Conservation (phyloP, 1,140 invertebrate species). For the Trissolcus basalis region DNA sequence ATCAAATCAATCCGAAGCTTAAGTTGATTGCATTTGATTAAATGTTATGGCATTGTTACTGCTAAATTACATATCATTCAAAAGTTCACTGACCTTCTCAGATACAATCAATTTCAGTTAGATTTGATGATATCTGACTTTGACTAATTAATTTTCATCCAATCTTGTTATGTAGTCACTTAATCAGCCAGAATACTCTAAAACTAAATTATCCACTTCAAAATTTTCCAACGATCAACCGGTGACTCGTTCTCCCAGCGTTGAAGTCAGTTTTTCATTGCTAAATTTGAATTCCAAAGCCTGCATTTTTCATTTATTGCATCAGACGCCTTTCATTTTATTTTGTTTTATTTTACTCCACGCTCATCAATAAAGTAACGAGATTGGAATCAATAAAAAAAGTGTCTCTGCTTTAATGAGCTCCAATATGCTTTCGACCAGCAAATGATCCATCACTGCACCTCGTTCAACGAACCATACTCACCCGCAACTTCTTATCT, state of each 20-base stretch:
- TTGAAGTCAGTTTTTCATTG: no score
- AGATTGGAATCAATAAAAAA: conserved; percentile 24
- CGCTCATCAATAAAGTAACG: conserved; percentile 13
- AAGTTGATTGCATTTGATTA: conserved; percentile 2
- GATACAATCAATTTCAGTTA: conserved; percentile 21
- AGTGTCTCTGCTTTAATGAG: conserved; percentile 20
- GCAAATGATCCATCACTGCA: conserved; percentile 24
- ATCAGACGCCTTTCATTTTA: no score
- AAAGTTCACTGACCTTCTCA: conserved; percentile 14
- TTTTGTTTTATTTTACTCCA: no score
- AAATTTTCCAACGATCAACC: no score
- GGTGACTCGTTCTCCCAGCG: no score
- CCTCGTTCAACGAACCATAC: conserved; percentile 11
- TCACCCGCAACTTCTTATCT: conserved; percentile 31
- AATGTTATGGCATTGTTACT: conserved; percentile 3
- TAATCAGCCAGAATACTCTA: conserved; percentile 4
- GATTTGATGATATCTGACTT: conserved; percentile 15
- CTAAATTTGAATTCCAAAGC: no score
- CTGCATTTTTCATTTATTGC: no score
- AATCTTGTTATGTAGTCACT: conserved; percentile 10
- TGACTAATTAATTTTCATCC: conserved; percentile 23
- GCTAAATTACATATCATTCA: conserved; percentile 14
- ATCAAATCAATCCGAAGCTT: no score
- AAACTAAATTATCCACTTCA: conserved; percentile 5
- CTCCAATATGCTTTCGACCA: conserved; percentile 28